These are phyloP conservation scores for Nothobranchius furzeri DNA, from an alignment of 2,113 vertebrate genomes.

Conservation along the genomic window DNA sequence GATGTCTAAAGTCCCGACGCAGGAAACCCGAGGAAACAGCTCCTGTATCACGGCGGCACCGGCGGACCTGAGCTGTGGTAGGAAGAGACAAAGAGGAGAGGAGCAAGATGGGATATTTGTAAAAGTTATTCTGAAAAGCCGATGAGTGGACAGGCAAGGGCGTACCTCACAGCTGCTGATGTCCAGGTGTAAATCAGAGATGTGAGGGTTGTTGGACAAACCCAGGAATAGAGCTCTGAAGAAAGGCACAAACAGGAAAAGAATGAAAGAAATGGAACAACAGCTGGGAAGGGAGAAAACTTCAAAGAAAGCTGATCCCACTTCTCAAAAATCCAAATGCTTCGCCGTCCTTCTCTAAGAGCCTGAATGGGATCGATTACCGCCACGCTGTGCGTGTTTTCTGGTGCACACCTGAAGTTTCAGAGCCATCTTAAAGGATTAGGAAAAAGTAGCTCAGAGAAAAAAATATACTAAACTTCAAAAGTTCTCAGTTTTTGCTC, in stretches of 20 bases:
- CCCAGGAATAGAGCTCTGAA: slow-evolving; percentile 87
- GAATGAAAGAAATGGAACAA: background rate
- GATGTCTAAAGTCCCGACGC: slow-evolving; percentile 86
- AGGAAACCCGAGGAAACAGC: slow-evolving; percentile 83
- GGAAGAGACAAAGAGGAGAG: slow-evolving; percentile 40
- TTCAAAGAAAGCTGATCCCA: slow-evolving; percentile 16
- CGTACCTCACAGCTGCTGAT: slow-evolving; percentile 89
- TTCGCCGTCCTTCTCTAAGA: slow-evolving; percentile 17
- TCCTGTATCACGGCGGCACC: slow-evolving; percentile 89
- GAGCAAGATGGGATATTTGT: slow-evolving; percentile 23
- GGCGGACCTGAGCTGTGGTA: slow-evolving; percentile 83
- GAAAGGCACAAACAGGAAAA: slow-evolving; percentile 34
- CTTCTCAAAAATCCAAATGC: slow-evolving; percentile 36
- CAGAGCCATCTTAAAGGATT: slow-evolving; percentile 57
- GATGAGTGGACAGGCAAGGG: slow-evolving; percentile 28
- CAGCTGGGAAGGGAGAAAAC: slow-evolving; percentile 1
- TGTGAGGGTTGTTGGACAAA: slow-evolving; percentile 88
- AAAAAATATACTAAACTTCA: slow-evolving; percentile 6
- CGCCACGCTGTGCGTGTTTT: background rate
- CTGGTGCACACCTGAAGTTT: slow-evolving; percentile 46
- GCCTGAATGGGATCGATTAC: slow-evolving; percentile 24
- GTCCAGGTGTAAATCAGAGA: slow-evolving; percentile 87
- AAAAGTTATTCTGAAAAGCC: slow-evolving; percentile 20
- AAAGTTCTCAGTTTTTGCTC: slow-evolving; percentile 35
- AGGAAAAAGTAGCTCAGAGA: slow-evolving; percentile 48